These are phyloP conservation scores for Ameiurus melas DNA, from an alignment of 2,113 vertebrate species.

Conservation along the genomic window DNA sequence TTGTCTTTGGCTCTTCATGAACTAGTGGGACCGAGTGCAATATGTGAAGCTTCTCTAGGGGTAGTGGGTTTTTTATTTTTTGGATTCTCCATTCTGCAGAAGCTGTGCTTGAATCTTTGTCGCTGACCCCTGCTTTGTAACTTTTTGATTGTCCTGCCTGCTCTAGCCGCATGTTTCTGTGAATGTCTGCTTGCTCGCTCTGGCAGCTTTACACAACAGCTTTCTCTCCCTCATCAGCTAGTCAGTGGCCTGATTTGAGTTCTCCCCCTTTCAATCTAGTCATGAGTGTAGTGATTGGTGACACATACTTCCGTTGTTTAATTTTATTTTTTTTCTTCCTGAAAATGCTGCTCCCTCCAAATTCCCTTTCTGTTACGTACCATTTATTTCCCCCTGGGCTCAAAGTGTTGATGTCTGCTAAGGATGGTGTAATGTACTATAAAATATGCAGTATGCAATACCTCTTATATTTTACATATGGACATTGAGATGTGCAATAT, in stretches of 20 bases:
- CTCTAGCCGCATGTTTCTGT: slow-evolving; percentile 47
- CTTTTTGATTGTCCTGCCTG: slow-evolving; percentile 55
- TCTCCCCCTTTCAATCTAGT: neutral
- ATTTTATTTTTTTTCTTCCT: neutral
- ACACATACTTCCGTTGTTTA: neutral
- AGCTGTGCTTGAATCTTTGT: slow-evolving; percentile 33
- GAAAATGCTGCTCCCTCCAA: slow-evolving; percentile 30
- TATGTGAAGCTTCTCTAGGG: slow-evolving; percentile 67
- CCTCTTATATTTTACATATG: slow-evolving; percentile 61
- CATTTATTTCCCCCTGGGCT: neutral
- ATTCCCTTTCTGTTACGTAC: neutral
- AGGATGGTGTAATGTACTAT: slow-evolving; percentile 52
- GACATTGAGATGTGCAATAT: slow-evolving; percentile 55
- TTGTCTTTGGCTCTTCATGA: slow-evolving; percentile 53
- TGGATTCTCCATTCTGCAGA: neutral
- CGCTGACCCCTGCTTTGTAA: slow-evolving; percentile 15
- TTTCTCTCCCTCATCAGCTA: neutral
- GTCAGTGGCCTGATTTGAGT: slow-evolving; percentile 8
- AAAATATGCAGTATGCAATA: slow-evolving; percentile 64
- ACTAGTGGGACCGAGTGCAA: slow-evolving; percentile 63
- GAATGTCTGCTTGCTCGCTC: slow-evolving; percentile 58
- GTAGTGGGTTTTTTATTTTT: slow-evolving; percentile 30
- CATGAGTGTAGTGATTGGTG: neutral
- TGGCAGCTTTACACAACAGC: neutral
- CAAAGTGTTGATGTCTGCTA: slow-evolving; percentile 1